Evolutionary conservation across 2,797 vertebrate species (phyloP).

Genomic region (Sphenodon punctatus): DNA sequence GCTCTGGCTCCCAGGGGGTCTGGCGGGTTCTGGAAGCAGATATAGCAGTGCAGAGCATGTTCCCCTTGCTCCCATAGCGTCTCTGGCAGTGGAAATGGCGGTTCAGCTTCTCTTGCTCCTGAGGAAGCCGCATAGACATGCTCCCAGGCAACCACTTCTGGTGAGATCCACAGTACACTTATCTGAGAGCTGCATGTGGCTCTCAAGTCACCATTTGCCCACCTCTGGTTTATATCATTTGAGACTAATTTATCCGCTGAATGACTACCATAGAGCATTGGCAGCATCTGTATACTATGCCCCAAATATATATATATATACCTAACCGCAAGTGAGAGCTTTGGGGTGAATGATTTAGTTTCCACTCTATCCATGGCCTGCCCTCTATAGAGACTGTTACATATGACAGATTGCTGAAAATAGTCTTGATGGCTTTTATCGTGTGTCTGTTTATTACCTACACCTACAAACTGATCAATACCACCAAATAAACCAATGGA

Average conservation of each 20-base stretch:
- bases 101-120: too few species aligned
- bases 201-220: too few species aligned
- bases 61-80: too few species aligned
- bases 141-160: too few species aligned
- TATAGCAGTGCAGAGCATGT: too few species aligned
- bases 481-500: background rate
- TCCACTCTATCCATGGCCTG: background rate
- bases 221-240: background rate
- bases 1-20: too few species aligned
- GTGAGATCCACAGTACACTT: too few species aligned
- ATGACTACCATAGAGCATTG: background rate
- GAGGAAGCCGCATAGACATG: too few species aligned
- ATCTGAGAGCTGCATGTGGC: too few species aligned
- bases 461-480: background rate
- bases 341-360: background rate
- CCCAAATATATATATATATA: background rate
- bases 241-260: background rate
- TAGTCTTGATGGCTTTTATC: background rate
- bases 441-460: background rate
- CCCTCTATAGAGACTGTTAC: background rate
- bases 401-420: background rate
- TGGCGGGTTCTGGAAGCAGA: too few species aligned
- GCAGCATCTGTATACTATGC: background rate
- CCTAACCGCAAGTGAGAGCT: background rate
- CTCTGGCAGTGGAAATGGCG: too few species aligned